phyloP scores from a whole-genome alignment of 2,113 vertebrate genomes.

The Panthera tigris region DNA sequence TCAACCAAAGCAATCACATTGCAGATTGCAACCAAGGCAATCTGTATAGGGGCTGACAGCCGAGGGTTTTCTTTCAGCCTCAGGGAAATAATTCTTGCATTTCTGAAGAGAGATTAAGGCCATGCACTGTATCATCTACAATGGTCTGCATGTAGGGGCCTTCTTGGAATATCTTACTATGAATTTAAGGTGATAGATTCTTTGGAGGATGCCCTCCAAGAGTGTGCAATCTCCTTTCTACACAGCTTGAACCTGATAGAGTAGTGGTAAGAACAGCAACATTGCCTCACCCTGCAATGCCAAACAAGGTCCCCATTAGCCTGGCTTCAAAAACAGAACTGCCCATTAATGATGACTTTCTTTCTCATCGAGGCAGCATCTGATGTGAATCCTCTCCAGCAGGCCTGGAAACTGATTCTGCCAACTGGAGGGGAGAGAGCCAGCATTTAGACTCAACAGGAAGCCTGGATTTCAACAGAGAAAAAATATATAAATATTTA shows the following conservation, averaged over 20 bases:
- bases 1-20: not conserved
- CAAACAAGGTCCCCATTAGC: not conserved
- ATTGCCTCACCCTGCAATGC: not conserved
- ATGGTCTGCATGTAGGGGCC: not conserved
- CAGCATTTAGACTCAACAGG: not conserved
- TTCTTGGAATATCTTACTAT: not conserved
- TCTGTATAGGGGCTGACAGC: not conserved
- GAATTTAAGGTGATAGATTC: not conserved
- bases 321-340: not conserved
- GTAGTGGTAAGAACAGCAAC: not conserved
- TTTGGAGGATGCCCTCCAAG: not conserved
- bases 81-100: not conserved
- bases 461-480: slow-evolving; percentile 37
- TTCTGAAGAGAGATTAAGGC: not conserved
- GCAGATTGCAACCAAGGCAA: not conserved
- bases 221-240: not conserved
- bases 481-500: slow-evolving; percentile 62
- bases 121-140: too few relatives aligned
- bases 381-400: not conserved
- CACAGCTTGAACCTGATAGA: not conserved
- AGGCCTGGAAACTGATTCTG: not conserved
- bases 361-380: not conserved
- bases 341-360: not conserved
- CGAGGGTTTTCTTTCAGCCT: not conserved
- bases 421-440: not conserved